These are phyloP conservation scores for Microtus richardsoni DNA, from an alignment of 2,113 vertebrate genomes.

Conservation along the genomic window DNA sequence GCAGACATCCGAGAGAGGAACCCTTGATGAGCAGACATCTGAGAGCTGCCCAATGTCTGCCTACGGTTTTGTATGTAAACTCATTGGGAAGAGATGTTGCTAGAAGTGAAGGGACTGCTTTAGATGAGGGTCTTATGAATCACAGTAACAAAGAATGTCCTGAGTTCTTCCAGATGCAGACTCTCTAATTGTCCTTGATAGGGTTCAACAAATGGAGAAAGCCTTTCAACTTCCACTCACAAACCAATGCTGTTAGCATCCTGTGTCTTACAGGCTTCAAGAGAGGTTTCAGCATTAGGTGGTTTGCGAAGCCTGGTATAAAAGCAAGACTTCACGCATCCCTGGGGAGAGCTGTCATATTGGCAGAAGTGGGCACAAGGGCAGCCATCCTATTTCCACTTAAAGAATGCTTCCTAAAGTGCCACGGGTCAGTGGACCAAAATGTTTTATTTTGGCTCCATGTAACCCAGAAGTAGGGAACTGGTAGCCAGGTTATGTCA, in stretches of 20 bases:
- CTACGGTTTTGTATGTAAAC: neutral
- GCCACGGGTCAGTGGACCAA: neutral
- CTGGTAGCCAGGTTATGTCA: neutral
- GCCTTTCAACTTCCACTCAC: neutral
- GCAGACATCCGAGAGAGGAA: neutral
- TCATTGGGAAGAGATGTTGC: neutral
- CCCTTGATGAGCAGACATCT: neutral
- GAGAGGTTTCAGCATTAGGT: neutral
- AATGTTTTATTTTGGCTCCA: neutral
- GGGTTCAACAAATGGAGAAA: accelerated
- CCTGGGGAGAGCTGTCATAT: neutral
- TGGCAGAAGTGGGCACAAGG: neutral
- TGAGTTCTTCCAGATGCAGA: neutral
- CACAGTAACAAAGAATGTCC: neutral
- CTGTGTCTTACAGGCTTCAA: accelerated
- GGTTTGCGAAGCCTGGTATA: accelerated
- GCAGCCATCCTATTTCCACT: accelerated
- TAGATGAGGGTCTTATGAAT: neutral
- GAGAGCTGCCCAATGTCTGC: accelerated
- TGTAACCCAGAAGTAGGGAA: neutral
- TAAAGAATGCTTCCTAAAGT: accelerated
- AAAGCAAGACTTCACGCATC: neutral
- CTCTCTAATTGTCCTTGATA: neutral
- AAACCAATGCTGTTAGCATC: no score
- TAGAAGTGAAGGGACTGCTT: neutral